phyloP scores from a whole-genome alignment of 2,888 invertebrate species.

The Protophormia terraenovae region DNA sequence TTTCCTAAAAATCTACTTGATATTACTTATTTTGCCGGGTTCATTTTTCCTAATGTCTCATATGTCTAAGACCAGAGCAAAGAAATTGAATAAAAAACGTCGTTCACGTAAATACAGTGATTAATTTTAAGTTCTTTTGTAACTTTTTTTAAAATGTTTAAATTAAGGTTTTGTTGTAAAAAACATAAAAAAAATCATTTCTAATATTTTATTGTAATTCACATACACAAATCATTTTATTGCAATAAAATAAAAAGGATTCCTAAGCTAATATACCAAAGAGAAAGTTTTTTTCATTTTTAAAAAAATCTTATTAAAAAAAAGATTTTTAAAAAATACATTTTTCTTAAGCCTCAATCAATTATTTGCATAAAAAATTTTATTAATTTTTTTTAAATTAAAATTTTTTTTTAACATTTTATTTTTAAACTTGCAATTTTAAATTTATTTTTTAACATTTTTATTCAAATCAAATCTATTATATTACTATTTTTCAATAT shows the following conservation, averaged over 20 bases:
- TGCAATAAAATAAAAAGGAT: background rate
- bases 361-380: no score
- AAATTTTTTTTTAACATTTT: no score
- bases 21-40: slow-evolving; percentile 89
- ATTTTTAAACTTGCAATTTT: no score
- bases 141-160: background rate
- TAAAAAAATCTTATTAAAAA: no score
- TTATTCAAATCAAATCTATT: no score
- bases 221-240: background rate
- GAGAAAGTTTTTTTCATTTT: no score
- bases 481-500: no score
- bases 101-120: slow-evolving; percentile 51
- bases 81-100: slow-evolving; percentile 82
- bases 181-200: background rate
- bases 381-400: no score
- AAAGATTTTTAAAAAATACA: no score
- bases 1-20: slow-evolving; percentile 89
- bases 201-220: background rate
- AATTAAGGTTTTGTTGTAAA: background rate
- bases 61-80: slow-evolving; percentile 89
- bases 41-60: slow-evolving; percentile 90
- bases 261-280: slow-evolving; percentile 1
- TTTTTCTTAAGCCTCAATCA: no score
- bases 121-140: slow-evolving; percentile 2
- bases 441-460: no score